phyloP scores from a whole-genome alignment of 2,888 invertebrate species.

The Ennomos quercinarius region DNA sequence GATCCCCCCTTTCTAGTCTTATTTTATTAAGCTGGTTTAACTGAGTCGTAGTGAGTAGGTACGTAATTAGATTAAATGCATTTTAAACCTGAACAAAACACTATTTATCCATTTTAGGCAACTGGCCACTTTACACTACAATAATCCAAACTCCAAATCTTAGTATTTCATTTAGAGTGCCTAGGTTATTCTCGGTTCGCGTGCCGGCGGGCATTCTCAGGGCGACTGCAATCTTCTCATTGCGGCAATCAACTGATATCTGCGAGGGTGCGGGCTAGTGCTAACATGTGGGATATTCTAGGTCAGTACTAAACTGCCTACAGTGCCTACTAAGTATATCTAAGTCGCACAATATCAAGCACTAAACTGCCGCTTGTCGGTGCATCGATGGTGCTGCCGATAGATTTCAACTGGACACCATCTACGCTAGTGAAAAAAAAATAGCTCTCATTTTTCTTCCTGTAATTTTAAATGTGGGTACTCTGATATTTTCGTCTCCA shows the following conservation, averaged over 20 bases:
- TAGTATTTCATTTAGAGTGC: constrained; percentile 6
- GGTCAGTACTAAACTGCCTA: not conserved
- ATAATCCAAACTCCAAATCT: constrained; percentile 1
- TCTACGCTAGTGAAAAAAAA: too few relatives aligned
- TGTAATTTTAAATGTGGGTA: too few relatives aligned
- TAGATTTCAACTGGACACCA: too few relatives aligned
- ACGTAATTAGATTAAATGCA: not conserved
- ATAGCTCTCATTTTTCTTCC: too few relatives aligned
- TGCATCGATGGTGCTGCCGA: too few relatives aligned
- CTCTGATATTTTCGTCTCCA: too few relatives aligned
- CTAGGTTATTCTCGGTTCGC: constrained; percentile 37
- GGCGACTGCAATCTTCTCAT: constrained; percentile 55
- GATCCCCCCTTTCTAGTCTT: too few relatives aligned
- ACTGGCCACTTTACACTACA: not conserved
- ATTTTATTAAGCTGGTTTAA: too few relatives aligned
- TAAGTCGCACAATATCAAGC: too few relatives aligned
- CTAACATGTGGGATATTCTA: constrained; percentile 7
- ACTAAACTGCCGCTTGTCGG: too few relatives aligned
- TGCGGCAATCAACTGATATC: constrained; percentile 50
- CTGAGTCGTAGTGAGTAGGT: too few relatives aligned
- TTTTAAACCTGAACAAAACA: not conserved
- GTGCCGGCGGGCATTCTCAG: constrained; percentile 48
- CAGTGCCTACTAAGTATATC: too few relatives aligned
- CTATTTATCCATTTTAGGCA: constrained; percentile 10
- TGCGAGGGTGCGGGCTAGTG: constrained; percentile 45